Evolutionary conservation across 2,888 invertebrate genomes (phyloP), one percentile per base, ranked within the genome.

Genomic region (Ephialtes manifestator): DNA sequence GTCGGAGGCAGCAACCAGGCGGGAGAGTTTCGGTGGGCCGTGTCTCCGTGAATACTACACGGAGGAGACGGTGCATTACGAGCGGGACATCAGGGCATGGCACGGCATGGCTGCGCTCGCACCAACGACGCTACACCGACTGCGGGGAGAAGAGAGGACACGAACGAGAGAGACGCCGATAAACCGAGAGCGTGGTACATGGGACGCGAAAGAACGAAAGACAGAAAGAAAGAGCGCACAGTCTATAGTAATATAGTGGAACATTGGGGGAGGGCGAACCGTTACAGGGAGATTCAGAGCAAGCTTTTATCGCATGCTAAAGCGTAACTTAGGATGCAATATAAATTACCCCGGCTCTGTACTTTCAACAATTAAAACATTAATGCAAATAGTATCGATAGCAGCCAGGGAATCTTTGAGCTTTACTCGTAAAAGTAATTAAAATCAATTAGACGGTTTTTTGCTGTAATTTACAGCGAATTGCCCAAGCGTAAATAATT

Each of bases 61-160:
- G 84, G 31, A 71, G 51, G 51, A 77, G 65, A 46, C 77, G 79
- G 81, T 87, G 86, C 87, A 87, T 87, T 83, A 81, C 81, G 85
- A 86, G 67, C 80, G 84, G 85, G 84, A 86, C 86, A 82, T 90
- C 90, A 90, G 89, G 89, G 91, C 90, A 91, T 89, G 90, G 90
- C 89, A 90, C 90, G 91, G 91, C 91, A 76, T 53, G 81, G 81
- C 77, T 67, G 72, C 70, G 60, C 60, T 76, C 67, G 75, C 80
- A 76, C 80, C 76, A 67, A 53, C 65, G 55, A n/a, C 13, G 76
- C 63, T 70, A 79, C 63, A 46, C 79, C 31, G 65, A 74, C 72
- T 65, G 70, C 55, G 53, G 63, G 35, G 79, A 65, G 78, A 67
- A 58, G 80, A 43, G 63, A 72, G 18, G 39, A 31, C 28, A 18